Conservation (phyloP, 2,888 invertebrate genomes). For the Drosophila rubida region DNA sequence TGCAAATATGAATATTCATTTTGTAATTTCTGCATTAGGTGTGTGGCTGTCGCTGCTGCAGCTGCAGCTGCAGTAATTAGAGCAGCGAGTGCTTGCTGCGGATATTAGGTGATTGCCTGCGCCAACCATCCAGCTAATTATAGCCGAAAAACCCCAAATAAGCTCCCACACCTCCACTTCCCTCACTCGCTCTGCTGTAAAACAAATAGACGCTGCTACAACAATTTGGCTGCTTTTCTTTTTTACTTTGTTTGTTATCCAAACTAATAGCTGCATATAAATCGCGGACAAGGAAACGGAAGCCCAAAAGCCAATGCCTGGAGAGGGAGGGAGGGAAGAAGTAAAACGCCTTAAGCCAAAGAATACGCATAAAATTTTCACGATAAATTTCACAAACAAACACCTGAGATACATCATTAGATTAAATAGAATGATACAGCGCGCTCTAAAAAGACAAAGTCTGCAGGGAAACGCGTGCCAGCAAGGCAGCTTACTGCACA, state of each 20-base stretch:
- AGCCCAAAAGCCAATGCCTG: slow-evolving; percentile 11
- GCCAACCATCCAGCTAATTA: slow-evolving; percentile 64
- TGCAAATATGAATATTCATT: slow-evolving; percentile 74
- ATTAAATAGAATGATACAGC: slow-evolving; percentile 68
- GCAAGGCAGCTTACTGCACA: slow-evolving; percentile 20
- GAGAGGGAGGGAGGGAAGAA: not conserved
- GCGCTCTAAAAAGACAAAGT: slow-evolving; percentile 40
- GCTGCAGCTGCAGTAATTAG: slow-evolving; percentile 62
- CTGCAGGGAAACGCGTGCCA: slow-evolving; percentile 36
- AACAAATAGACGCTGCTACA: slow-evolving; percentile 35
- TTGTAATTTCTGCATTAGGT: slow-evolving; percentile 72
- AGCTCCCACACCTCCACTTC: not conserved
- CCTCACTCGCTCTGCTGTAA: not conserved
- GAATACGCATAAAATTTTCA: slow-evolving; percentile 76
- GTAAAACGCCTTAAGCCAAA: slow-evolving; percentile 68
- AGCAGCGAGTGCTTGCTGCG: slow-evolving; percentile 56
- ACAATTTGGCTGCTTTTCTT: slow-evolving; percentile 37
- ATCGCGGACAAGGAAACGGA: slow-evolving; percentile 41
- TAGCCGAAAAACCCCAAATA: slow-evolving; percentile 40
- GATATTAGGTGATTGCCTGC: slow-evolving; percentile 66
- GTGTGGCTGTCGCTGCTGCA: slow-evolving; percentile 33
- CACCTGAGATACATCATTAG: slow-evolving; percentile 82
- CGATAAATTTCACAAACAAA: slow-evolving; percentile 80
- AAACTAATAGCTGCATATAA: slow-evolving; percentile 74
- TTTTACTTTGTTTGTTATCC: slow-evolving; percentile 55